phyloP scores from a whole-genome alignment of 2,888 invertebrate genomes.

The Oxyteleia sp. region DNA sequence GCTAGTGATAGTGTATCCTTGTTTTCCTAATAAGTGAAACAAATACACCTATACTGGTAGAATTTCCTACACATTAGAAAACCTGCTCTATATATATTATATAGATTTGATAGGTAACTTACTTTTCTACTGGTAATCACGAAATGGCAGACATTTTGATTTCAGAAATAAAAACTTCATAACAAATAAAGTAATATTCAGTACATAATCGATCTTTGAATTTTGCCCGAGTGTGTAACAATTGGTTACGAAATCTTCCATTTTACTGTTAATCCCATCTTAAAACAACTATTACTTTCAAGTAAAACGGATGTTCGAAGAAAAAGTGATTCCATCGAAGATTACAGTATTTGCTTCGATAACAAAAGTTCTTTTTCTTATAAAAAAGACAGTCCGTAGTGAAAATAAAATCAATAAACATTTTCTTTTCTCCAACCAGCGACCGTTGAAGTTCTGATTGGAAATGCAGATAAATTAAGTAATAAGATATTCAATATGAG shows the following conservation, averaged over 20 bases:
- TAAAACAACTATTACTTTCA: neutral
- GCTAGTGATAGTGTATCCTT: too few species aligned
- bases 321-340: neutral
- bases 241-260: neutral
- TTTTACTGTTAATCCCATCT: neutral
- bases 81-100: too few species aligned
- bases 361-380: neutral
- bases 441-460: neutral
- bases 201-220: too few species aligned
- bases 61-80: too few species aligned
- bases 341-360: slow-evolving; percentile 3
- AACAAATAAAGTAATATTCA: too few species aligned
- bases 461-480: slow-evolving; percentile 4
- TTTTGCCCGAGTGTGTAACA: too few species aligned
- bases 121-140: too few species aligned
- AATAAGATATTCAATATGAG: neutral
- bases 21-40: too few species aligned
- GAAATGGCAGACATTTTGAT: too few species aligned
- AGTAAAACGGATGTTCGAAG: neutral
- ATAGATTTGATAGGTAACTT: too few species aligned
- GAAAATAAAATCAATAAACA: slow-evolving; percentile 9
- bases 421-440: neutral
- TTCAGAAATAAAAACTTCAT: too few species aligned
- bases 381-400: neutral
- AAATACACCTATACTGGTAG: too few species aligned